Evolutionary conservation across 1,140 invertebrate species (phyloP), one percentile per base, ranked within the genome.

Genomic region (Polypedilum pembai): DNA sequence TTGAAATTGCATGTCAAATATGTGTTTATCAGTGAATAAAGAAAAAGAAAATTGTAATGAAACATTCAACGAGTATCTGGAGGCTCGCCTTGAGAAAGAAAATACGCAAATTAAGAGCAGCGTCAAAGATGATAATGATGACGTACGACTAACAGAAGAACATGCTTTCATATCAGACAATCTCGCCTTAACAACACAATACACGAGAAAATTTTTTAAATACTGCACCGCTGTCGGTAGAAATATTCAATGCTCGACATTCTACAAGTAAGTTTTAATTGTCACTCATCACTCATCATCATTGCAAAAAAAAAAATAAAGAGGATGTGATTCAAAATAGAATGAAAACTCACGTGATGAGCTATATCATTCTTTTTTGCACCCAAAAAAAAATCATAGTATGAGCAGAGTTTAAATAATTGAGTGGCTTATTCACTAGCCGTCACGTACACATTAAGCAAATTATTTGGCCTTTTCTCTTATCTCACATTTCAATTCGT

Each of bases 11-110:
- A 69, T 69, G 17, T 20, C 8, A 69, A 56, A n/a, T n/a, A 56
- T 69, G 65, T 69, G 65, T 69, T 18, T 69, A 18, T 69, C 65
- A 18, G 65, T 69, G 65, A 69, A 21, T 69, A 18, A 69, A 56
- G 45, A n/a, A 12, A 56, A 15, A n/a, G 45, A 56, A 15, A 56
- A 56, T 15, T 56, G 45, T 15, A n/a, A n/a, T 56, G 8, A 56
- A 56, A n/a, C 45, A n/a, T 15, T 56, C 18, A 69, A 20, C 20
- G 65, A 20, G 8, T 69, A 8, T 69, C 20, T 69, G 65, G 65
- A 10, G 65, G 65, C 65, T 18, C 65, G 65, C 18, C 65, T 18
- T 18, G 17, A 18, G 8, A 18, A 69, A 20, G 65, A 69, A 69
- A 69, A 69, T 18, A 20, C 18, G 17, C 8, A 69, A 69, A 33